Evolutionary conservation across 2,797 vertebrate species (phyloP).

Genomic region (Lepidocolaptes lacrymiger): DNA sequence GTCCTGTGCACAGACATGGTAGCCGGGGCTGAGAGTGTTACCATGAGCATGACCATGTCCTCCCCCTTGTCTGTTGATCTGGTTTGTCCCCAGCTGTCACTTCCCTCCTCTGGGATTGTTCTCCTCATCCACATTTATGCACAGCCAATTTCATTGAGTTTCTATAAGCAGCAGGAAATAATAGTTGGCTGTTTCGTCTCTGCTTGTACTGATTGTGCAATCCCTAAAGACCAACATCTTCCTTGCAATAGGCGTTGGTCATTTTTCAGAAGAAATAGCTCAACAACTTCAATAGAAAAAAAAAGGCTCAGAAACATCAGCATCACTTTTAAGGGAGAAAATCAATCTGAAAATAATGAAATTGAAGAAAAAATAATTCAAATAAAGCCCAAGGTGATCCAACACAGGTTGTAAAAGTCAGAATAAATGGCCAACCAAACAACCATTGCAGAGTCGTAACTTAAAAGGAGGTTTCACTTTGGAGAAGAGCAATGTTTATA

Average conservation of each 20-base stretch:
- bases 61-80: fast-evolving
- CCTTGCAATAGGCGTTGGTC: background rate
- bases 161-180: background rate
- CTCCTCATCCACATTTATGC: background rate
- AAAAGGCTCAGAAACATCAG: background rate
- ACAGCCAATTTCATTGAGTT: background rate
- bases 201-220: background rate
- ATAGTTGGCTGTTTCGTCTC: background rate
- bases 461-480: background rate
- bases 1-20: fast-evolving
- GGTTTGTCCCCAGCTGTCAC: background rate
- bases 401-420: background rate
- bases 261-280: background rate
- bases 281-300: background rate
- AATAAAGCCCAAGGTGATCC: background rate
- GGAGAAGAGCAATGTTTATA: background rate
- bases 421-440: background rate
- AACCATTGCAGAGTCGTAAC: background rate
- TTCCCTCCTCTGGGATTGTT: background rate
- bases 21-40: fast-evolving
- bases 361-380: background rate
- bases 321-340: background rate
- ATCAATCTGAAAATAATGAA: background rate
- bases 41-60: background rate
- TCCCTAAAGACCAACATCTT: background rate